A percentile compares a stretch with the other conserved stretches of the same genome.
phyloP scores from a whole-genome alignment of 2,888 invertebrate genomes.

The Phasia obesa region DNA sequence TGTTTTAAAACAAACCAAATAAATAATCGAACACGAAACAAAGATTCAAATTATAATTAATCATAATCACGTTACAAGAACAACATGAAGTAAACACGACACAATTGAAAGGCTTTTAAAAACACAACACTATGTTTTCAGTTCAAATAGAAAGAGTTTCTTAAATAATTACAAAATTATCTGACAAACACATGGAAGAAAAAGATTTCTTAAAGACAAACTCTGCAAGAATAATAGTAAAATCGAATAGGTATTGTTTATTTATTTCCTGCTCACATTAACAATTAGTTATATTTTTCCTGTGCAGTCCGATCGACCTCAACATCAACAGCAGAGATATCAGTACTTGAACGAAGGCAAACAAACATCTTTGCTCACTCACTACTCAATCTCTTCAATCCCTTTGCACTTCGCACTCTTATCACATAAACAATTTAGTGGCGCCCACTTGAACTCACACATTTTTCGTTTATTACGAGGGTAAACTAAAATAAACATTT shows the following conservation, averaged over 20 bases:
- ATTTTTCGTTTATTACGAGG: not conserved
- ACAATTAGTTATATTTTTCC: conserved; percentile 45
- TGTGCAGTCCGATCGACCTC: conserved; percentile 3
- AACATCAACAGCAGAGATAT: not conserved
- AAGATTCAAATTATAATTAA: conserved; percentile 31
- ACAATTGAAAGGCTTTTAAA: conserved; percentile 49
- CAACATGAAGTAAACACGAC: conserved; percentile 18
- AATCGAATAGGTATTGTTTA: conserved; percentile 9
- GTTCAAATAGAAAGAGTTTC: not conserved
- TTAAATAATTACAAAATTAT: conserved; percentile 16
- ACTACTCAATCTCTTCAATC: conserved; percentile 4
- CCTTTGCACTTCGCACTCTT: conserved; percentile 27
- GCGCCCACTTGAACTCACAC: conserved; percentile 57
- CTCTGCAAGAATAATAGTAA: not conserved
- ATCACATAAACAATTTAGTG: conserved; percentile 46
- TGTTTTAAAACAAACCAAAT: not conserved
- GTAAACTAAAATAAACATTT: conserved; percentile 3
- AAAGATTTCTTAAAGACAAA: not conserved
- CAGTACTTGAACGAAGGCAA: not conserved
- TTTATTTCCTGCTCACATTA: conserved; percentile 53
- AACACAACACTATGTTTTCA: not conserved
- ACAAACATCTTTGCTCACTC: not conserved
- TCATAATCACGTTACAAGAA: conserved; percentile 8
- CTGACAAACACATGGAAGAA: not conserved
- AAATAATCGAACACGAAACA: not conserved